phyloP scores from a whole-genome alignment of 2,797 vertebrate genomes.

The Hybognathus amarus region DNA sequence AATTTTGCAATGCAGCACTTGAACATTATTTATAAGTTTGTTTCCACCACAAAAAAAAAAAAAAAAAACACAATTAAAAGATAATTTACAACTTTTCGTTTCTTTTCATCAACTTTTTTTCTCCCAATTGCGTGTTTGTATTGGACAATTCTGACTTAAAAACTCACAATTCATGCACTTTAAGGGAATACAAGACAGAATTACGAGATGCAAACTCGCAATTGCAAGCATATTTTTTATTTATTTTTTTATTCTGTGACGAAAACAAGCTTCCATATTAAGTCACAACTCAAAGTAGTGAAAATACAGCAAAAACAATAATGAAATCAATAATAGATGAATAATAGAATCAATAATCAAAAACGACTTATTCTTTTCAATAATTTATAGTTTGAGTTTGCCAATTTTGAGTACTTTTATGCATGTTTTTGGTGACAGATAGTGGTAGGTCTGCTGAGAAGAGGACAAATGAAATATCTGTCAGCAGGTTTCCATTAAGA shows the following conservation, averaged over 20 bases:
- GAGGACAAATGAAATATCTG: constrained; percentile 44
- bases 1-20: neutral
- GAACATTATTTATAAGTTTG: neutral
- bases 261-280: neutral
- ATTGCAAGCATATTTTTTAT: neutral
- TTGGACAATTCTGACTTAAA: neutral
- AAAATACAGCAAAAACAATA: constrained; percentile 19
- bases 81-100: neutral
- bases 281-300: neutral
- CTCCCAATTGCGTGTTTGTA: neutral
- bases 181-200: neutral
- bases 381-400: constrained; percentile 47
- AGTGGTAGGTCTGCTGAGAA: constrained; percentile 29
- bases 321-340: constrained; percentile 52
- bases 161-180: neutral
- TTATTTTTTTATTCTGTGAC: neutral
- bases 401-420: constrained; percentile 46
- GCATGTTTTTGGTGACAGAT: constrained; percentile 59
- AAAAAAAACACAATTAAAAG: neutral
- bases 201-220: neutral
- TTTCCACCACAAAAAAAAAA: neutral
- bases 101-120: neutral
- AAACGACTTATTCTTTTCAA: constrained; percentile 54
- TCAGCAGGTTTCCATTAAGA: neutral
- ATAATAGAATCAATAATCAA: neutral